Conservation (phyloP, 2,888 invertebrate genomes). For the Acrocera orbiculus region DNA sequence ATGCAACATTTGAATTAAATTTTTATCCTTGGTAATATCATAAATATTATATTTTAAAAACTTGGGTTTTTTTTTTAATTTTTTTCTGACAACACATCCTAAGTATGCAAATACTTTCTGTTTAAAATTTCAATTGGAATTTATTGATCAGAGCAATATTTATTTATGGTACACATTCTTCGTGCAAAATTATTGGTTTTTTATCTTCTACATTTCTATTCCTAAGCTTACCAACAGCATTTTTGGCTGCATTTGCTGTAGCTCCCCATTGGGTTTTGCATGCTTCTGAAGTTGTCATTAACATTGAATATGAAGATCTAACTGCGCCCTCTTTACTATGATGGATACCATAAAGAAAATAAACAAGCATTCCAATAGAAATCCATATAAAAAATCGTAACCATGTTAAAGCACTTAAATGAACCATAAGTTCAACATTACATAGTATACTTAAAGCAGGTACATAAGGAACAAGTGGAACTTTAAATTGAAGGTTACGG, state of each 20-base stretch:
- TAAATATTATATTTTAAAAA: no score
- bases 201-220: constrained; percentile 22
- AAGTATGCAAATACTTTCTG: no score
- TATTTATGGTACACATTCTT: constrained; percentile 15
- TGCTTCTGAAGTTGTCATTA: constrained; percentile 46
- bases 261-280: constrained; percentile 44
- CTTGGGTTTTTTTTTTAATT: no score
- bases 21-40: no score
- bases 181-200: constrained; percentile 24
- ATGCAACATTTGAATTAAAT: no score
- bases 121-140: no score
- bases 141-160: no score
- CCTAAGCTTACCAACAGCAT: constrained; percentile 18
- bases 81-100: no score
- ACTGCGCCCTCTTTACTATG: constrained; percentile 60
- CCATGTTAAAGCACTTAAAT: constrained; percentile 66
- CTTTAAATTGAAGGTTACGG: constrained; percentile 52
- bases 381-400: constrained; percentile 75
- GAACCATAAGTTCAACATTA: constrained; percentile 69
- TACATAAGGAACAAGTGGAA: constrained; percentile 62
- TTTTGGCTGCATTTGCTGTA: constrained; percentile 25
- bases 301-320: constrained; percentile 41
- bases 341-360: constrained; percentile 71
- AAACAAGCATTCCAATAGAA: constrained; percentile 61
- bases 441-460: constrained; percentile 65